Evolutionary conservation across 2,888 invertebrate species (phyloP), one percentile per base, ranked within the genome.

Genomic region (Polydrusus pterygomalis): DNA sequence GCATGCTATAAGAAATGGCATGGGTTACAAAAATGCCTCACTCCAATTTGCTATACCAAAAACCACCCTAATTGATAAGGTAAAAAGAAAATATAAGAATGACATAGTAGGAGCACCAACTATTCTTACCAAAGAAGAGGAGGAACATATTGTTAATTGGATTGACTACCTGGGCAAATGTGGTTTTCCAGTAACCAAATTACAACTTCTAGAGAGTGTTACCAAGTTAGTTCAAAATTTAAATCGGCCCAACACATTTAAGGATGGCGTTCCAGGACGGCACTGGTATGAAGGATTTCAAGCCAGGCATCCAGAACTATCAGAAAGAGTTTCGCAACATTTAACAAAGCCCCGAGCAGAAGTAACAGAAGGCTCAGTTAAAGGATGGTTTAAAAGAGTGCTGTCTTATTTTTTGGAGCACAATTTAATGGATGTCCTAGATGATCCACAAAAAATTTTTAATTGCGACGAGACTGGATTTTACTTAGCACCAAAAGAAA

Each of bases 31-130:
- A 54, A 63, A 40, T 15, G 49, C 58, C 13, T 70, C 70, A 58
- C 15, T 43, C 9, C 17, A 56, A 34, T 73, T 18, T 43, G 56
- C 15, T 9, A 17, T 73, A 17, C 72, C 67, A 40, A 54, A 67
- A 73, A 73, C 45, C n/a, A 73, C 72, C 11, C 45, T 73, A 54
- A 72, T n/a, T 20, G 56, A 73, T 40, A 67, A 73, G 69, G 56
- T 54, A 11, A 56, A 34, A 8, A 15, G 40, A 54, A 69, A 54
- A 74, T 68, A 63, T 69, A 30, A 62, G 17, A 63, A 43, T 45
- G 20, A 74, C 40, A 70, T 70, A 63, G 70, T 70, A 62, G 70
- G 64, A 15, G 11, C 30, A 51, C 51, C 70, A 30, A 49, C 74
- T 15, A 30, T 74, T 13, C 60, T 70, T 47, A 17, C 64, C n/a